These are phyloP conservation scores for Onychomys leucogaster DNA, from an alignment of 2,797 vertebrate species.

Conservation along the genomic window DNA sequence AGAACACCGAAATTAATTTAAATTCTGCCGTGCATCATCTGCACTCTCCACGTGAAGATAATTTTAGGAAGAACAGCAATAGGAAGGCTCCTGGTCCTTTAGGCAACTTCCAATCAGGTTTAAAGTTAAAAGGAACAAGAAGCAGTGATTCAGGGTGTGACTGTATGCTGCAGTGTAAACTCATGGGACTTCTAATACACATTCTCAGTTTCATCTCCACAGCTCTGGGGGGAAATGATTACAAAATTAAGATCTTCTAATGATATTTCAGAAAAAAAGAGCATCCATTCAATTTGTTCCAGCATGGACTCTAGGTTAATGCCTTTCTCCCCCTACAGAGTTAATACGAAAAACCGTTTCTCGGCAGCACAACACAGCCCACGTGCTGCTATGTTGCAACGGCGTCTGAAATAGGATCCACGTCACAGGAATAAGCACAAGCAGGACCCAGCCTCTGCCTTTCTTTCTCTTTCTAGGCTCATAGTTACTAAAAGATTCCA, in stretches of 20 bases:
- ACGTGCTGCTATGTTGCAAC: neutral
- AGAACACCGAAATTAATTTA: slow-evolving; percentile 77
- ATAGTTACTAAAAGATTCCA: slow-evolving; percentile 24
- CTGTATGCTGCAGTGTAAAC: slow-evolving; percentile 51
- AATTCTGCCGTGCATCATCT: slow-evolving; percentile 56
- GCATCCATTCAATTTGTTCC: slow-evolving; percentile 46
- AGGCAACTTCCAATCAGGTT: slow-evolving; percentile 66
- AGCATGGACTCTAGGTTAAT: slow-evolving; percentile 52
- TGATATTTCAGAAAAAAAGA: slow-evolving; percentile 57
- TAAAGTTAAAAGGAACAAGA: slow-evolving; percentile 72
- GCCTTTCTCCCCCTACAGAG: neutral
- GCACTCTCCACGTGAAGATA: slow-evolving; percentile 42
- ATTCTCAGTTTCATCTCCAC: slow-evolving; percentile 47
- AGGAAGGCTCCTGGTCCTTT: slow-evolving; percentile 62
- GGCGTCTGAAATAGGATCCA: neutral
- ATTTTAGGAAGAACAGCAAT: slow-evolving; percentile 68
- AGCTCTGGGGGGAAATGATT: slow-evolving; percentile 58
- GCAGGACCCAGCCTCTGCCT: neutral
- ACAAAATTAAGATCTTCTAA: slow-evolving; percentile 74
- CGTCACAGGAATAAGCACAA: neutral
- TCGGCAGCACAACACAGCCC: neutral
- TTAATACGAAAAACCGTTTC: slow-evolving; percentile 24
- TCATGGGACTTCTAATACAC: slow-evolving; percentile 39
- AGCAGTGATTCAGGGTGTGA: slow-evolving; percentile 49
- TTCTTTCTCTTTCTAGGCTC: slow-evolving; percentile 14